These are phyloP conservation scores for Blastobasis lacticolella DNA, from an alignment of 2,888 invertebrate genomes.

Conservation along the genomic window DNA sequence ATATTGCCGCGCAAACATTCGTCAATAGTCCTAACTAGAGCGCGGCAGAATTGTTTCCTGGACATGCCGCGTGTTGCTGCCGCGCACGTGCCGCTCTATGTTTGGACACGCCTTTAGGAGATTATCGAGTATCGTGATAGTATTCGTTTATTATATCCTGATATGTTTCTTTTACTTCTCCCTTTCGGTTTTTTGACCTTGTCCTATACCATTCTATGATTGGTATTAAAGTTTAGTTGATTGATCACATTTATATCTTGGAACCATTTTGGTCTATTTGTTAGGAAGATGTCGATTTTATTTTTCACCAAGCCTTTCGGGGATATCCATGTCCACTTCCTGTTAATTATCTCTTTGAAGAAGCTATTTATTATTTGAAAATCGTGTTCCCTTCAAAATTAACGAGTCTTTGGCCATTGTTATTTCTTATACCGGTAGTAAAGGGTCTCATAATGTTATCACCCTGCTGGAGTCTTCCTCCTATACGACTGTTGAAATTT, in stretches of 20 bases:
- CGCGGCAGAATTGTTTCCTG: no score
- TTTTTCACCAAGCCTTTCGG: slow-evolving; percentile 14
- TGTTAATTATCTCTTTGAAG: slow-evolving; percentile 11
- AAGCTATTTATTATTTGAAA: not conserved
- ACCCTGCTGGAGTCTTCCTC: not conserved
- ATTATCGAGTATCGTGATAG: not conserved
- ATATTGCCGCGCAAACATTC: no score
- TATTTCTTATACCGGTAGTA: not conserved
- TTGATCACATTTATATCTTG: not conserved
- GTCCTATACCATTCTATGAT: not conserved
- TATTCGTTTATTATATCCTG: not conserved
- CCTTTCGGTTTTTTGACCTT: not conserved
- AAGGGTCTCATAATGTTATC: not conserved
- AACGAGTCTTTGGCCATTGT: not conserved
- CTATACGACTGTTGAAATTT: not conserved
- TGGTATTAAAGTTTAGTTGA: not conserved
- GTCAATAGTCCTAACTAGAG: no score
- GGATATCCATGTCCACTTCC: slow-evolving; percentile 17
- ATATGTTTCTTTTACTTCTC: not conserved
- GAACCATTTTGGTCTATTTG: slow-evolving; percentile 4
- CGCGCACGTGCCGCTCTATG: no score
- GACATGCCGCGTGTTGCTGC: no score
- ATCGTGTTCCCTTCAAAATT: not conserved
- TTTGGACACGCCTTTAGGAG: no score
- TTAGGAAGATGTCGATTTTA: slow-evolving; percentile 16